Evolutionary conservation across 2,888 invertebrate genomes (phyloP), one percentile per base, ranked within the genome.

Genomic region (Nemapogon koenigi): DNA sequence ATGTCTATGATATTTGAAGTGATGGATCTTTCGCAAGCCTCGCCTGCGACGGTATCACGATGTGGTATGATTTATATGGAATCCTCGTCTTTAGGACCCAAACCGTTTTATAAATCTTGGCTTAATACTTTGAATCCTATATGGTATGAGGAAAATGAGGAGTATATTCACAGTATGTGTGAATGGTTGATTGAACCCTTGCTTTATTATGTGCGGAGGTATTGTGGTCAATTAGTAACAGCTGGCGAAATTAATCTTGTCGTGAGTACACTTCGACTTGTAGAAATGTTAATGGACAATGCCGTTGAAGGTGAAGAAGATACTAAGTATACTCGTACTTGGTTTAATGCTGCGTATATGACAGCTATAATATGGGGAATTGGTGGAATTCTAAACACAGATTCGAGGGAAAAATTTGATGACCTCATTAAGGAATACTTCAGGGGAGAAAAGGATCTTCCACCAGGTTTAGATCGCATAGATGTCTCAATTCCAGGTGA

Each of bases 51-150:
- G 3, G 92, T 93, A 11, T 92, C 92, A 10, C 82, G 93, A 38
- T 94, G 93, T 63, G 93, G 93, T 32, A 93, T 94, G 91, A 90
- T 94, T 48, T 94, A 91, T 59, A 85, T 96, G 81, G 95, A 97
- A 63, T 89, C 95, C 0, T 62, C 81, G 1, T 86, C 89, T 1
- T 73, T 96, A 4, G 95, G 95, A 2, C 94, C 93, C 87, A 72
- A 80, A 44, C 89, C 93, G 0, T 87, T 94, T 52, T 82, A 90
- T 16, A 82, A 83, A 44, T 92, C 93, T 0, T 96, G 96, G 95
- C 50, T 93, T 1, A 83, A 85, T 7, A 81, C 69, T 10, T 67
- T 84, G 15, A 85, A 82, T 66, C 82, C 76, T 2, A 65, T 76
- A 28, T 91, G 90, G 87, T 70, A 76, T 27, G 82, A 78, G 16